Conservation (phyloP, 2,888 invertebrate species). For the Gari tellinella region DNA sequence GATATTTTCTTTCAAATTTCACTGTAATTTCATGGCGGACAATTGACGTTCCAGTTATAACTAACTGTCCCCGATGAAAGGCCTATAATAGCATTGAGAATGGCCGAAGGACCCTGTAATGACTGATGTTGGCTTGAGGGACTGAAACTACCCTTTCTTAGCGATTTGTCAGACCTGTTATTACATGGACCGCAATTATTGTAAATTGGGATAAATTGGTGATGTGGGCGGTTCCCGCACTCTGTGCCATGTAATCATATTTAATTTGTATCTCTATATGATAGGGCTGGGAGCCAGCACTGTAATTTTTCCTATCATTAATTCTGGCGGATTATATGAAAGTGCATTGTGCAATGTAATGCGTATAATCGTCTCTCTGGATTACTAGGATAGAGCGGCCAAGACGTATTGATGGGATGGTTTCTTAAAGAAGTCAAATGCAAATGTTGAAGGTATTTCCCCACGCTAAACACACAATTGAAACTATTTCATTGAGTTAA, state of each 20-base stretch:
- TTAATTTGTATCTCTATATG: conserved; percentile 54
- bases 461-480: no score
- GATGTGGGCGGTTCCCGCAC: conserved; percentile 27
- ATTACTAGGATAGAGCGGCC: conserved; percentile 15
- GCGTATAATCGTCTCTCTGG: conserved; percentile 15
- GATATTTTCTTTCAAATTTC: no score
- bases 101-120: neutral
- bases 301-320: conserved; percentile 40
- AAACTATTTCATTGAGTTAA: no score
- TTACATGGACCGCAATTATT: conserved; percentile 20
- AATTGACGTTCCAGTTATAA: no score
- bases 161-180: conserved; percentile 24
- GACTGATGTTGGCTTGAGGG: neutral
- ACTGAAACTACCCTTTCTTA: neutral
- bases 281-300: conserved; percentile 22
- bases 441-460: no score
- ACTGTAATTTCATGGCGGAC: no score
- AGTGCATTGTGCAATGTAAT: conserved; percentile 17
- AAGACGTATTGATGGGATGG: no score
- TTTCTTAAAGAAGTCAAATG: no score
- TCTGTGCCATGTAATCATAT: conserved; percentile 50
- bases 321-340: no score
- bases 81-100: no score
- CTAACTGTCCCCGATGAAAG: no score
- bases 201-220: conserved; percentile 50